These are phyloP conservation scores for Andrena hattorfiana DNA, from an alignment of 2,888 invertebrate genomes.

Conservation along the genomic window DNA sequence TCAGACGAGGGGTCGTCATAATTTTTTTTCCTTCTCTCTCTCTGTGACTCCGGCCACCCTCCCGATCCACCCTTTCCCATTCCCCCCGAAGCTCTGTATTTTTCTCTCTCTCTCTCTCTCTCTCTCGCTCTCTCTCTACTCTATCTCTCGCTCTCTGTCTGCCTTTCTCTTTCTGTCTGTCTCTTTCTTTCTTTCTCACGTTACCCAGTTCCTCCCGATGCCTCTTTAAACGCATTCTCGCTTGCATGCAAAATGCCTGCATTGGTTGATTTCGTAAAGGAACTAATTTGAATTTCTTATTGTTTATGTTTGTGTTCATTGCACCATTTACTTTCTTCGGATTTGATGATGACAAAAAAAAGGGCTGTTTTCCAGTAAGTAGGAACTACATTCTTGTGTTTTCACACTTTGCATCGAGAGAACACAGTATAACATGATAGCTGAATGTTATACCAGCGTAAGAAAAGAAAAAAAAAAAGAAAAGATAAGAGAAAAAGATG, in stretches of 20 bases:
- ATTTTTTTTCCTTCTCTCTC: conserved; percentile 82
- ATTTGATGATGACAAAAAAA: conserved; percentile 84
- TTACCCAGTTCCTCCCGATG: conserved; percentile 69
- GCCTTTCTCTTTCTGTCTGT: conserved; percentile 26
- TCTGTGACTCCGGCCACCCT: conserved; percentile 53
- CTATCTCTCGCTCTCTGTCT: conserved; percentile 25
- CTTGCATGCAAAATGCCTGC: conserved; percentile 85
- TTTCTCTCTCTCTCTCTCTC: conserved; percentile 27
- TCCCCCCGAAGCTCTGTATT: conserved; percentile 35
- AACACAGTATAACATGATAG: conserved; percentile 61
- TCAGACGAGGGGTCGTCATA: conserved; percentile 81
- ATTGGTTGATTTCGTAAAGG: conserved; percentile 84
- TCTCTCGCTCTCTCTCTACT: conserved; percentile 32
- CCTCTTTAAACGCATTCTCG: conserved; percentile 84
- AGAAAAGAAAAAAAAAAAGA: conserved; percentile 49
- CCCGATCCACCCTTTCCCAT: conserved; percentile 36
- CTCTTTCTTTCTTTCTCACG: conserved; percentile 43
- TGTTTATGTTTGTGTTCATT: conserved; percentile 88
- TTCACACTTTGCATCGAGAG: conserved; percentile 74
- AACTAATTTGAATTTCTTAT: conserved; percentile 89
- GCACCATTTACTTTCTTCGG: conserved; percentile 88
- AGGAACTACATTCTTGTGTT: conserved; percentile 85
- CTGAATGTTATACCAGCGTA: conserved; percentile 63
- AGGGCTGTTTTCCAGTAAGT: conserved; percentile 93
- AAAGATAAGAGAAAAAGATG: conserved; percentile 26